Evolutionary conservation across 1,140 invertebrate species (phyloP).

Genomic region (Diuraphis noxia): DNA sequence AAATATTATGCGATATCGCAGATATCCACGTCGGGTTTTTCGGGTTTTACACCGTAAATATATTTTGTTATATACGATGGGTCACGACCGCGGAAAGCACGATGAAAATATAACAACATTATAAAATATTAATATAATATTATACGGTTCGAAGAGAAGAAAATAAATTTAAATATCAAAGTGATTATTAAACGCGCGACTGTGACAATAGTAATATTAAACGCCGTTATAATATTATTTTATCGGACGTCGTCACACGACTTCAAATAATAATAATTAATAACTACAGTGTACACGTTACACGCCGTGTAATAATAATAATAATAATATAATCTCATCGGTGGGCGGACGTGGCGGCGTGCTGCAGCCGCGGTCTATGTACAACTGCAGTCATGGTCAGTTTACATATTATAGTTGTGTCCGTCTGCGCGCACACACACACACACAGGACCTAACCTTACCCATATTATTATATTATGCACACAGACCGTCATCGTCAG

Average conservation of each 20-base stretch:
- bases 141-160: background rate
- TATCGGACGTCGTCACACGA: constrained; percentile 8
- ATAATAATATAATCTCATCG: background rate
- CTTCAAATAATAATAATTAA: background rate
- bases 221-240: background rate
- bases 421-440: background rate
- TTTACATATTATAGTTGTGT: constrained; percentile 1
- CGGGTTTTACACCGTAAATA: background rate
- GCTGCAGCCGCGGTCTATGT: background rate
- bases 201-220: background rate
- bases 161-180: constrained; percentile 39
- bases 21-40: background rate
- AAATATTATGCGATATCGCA: too few species aligned
- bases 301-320: background rate
- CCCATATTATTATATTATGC: constrained; percentile 24
- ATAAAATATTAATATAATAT: background rate
- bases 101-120: background rate
- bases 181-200: constrained; percentile 27
- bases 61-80: background rate
- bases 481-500: background rate
- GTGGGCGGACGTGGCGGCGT: background rate
- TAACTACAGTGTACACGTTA: background rate
- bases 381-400: constrained; percentile 45
- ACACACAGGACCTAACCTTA: background rate
- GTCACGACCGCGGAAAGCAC: constrained; percentile 13